Evolutionary conservation across 2,797 vertebrate species (phyloP).

Genomic region (Cichlasoma orientale): DNA sequence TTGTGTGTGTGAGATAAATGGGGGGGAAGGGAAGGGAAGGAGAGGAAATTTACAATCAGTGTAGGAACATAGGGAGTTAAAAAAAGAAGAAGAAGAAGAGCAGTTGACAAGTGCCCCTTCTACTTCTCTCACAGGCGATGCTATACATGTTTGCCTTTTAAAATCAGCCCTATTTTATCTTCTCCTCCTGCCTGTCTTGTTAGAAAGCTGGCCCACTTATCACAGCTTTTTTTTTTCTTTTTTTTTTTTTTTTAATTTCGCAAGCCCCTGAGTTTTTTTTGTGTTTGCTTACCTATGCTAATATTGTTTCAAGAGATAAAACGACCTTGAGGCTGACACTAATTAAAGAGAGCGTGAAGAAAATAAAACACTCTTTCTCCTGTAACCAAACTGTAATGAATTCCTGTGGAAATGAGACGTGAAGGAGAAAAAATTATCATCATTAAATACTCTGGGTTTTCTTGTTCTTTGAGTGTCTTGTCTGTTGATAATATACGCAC

Average conservation of each 20-base stretch:
- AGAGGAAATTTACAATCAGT: conserved; percentile 10
- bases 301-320: conserved; percentile 61
- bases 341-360: conserved; percentile 64
- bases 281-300: conserved; percentile 57
- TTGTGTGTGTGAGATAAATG: conserved; percentile 48
- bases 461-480: conserved; percentile 80
- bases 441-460: conserved; percentile 85
- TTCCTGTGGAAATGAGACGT: conserved; percentile 80
- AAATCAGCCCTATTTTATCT: not conserved
- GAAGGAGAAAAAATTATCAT: conserved; percentile 66
- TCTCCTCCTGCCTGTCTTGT: not conserved
- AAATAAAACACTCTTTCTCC: conserved; percentile 71
- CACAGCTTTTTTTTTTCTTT: not conserved
- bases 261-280: conserved; percentile 31
- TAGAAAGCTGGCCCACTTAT: conserved; percentile 17
- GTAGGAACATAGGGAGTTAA: conserved; percentile 9
- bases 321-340: conserved; percentile 64
- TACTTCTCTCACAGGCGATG: not conserved
- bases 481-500: conserved; percentile 83
- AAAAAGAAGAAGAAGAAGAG: conserved; percentile 21
- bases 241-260: not conserved
- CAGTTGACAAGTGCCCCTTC: conserved; percentile 13
- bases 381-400: conserved; percentile 89
- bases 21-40: not conserved
- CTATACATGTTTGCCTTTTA: conserved; percentile 8